phyloP scores from a whole-genome alignment of 2,888 invertebrate species.

The Mylabris sibirica region DNA sequence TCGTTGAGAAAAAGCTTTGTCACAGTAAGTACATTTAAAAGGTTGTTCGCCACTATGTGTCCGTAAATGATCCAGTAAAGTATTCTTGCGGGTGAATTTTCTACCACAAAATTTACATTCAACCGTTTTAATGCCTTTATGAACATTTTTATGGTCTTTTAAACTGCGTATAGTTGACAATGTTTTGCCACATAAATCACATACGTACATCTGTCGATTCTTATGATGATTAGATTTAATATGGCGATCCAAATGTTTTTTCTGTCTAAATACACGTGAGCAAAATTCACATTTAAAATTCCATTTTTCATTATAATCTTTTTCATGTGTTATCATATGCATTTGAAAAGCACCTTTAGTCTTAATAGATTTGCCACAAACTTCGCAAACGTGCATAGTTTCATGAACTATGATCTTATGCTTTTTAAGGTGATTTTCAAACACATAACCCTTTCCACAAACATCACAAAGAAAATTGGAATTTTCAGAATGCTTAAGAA shows the following conservation, averaged over 20 bases:
- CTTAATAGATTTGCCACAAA: background rate
- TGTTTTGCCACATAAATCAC: constrained; percentile 52
- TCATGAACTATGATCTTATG: constrained; percentile 40
- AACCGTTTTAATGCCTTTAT: constrained; percentile 52
- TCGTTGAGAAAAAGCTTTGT: constrained; percentile 53
- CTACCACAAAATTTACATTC: constrained; percentile 58
- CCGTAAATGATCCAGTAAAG: constrained; percentile 57
- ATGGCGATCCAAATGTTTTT: background rate
- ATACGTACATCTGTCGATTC: constrained; percentile 31
- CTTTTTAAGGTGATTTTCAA: constrained; percentile 48
- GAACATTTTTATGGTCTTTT: constrained; percentile 58
- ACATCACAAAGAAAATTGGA: constrained; percentile 63
- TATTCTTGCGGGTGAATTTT: constrained; percentile 55
- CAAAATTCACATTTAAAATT: constrained; percentile 16
- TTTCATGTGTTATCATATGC: background rate
- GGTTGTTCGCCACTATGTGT: constrained; percentile 58
- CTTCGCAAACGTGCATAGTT: background rate
- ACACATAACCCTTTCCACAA: constrained; percentile 48
- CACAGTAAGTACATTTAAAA: constrained; percentile 52
- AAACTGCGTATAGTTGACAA: constrained; percentile 43
- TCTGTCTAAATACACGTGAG: background rate
- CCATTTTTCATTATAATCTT: background rate
- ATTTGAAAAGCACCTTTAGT: too few relatives aligned
- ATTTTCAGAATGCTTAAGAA: constrained; percentile 64
- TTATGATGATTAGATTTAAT: constrained; percentile 30